Conservation (phyloP, 2,888 invertebrate genomes). For the Harpalus rubripes region DNA sequence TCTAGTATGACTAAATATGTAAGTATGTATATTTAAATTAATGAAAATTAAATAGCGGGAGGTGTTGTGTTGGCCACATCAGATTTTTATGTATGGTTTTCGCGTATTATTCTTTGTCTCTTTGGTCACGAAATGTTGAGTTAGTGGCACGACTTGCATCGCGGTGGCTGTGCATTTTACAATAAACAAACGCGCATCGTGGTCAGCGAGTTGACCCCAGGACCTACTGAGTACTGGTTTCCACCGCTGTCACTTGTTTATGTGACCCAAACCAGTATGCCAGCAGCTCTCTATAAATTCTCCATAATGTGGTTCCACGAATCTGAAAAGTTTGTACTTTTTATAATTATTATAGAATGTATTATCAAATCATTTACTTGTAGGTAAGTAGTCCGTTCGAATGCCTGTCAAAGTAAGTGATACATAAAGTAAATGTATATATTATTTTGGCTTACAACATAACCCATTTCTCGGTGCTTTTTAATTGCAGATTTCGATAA, state of each 20-base stretch:
- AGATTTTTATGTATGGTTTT: neutral
- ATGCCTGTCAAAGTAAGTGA: too few relatives aligned
- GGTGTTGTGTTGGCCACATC: too few relatives aligned
- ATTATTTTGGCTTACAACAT: too few relatives aligned
- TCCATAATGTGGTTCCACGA: neutral
- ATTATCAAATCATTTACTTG: too few relatives aligned
- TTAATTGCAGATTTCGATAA: too few relatives aligned
- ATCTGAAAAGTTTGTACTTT: neutral
- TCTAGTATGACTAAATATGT: too few relatives aligned
- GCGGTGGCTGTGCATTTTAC: slow-evolving; percentile 13
- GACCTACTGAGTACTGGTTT: slow-evolving; percentile 35
- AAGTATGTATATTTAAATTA: too few relatives aligned
- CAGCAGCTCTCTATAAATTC: neutral
- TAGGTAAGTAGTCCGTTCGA: too few relatives aligned
- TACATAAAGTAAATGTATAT: too few relatives aligned
- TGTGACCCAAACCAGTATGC: neutral
- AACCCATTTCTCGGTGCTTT: too few relatives aligned
- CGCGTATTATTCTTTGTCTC: neutral
- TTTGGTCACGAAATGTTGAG: neutral
- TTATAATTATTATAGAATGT: too few relatives aligned
- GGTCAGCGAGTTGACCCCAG: slow-evolving; percentile 8
- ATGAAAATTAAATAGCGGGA: too few relatives aligned
- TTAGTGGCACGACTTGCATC: neutral
- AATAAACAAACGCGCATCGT: slow-evolving; percentile 16
- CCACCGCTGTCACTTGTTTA: slow-evolving; percentile 13